phyloP scores from a whole-genome alignment of 1,140 invertebrate genomes.

The Xylocopa sonorina region DNA sequence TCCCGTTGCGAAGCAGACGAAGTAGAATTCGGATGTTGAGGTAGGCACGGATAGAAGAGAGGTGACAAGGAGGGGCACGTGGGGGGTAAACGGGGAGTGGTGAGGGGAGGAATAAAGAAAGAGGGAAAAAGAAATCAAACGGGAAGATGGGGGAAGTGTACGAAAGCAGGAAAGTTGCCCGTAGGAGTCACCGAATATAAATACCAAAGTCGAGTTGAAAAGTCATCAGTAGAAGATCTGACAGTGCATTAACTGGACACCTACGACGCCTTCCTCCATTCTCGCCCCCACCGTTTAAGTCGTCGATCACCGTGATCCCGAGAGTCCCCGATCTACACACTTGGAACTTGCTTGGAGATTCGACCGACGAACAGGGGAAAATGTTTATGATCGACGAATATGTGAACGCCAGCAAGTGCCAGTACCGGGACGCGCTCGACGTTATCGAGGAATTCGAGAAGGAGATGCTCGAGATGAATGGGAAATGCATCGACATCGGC shows the following conservation, averaged over 20 bases:
- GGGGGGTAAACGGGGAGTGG: neutral
- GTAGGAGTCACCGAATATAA: constrained; percentile 65
- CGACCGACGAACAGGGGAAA: no score
- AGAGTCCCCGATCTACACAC: no score
- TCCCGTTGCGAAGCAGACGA: constrained; percentile 8
- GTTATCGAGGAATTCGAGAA: constrained; percentile 86
- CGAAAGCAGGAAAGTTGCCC: constrained; percentile 24
- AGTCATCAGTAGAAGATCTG: constrained; percentile 60
- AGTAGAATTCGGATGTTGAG: constrained; percentile 58
- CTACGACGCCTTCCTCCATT: neutral
- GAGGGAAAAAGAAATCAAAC: constrained; percentile 22
- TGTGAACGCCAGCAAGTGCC: constrained; percentile 84
- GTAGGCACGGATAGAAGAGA: constrained; percentile 18
- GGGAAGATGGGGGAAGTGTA: constrained; percentile 14
- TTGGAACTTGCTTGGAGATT: no score
- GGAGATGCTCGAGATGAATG: constrained; percentile 78
- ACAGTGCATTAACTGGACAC: constrained; percentile 7
- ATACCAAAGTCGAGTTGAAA: constrained; percentile 61
- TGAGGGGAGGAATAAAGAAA: neutral
- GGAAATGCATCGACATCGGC: constrained; percentile 87
- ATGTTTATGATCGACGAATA: constrained; percentile 87
- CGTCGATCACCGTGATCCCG: no score
- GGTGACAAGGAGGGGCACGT: neutral
- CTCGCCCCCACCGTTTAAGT: no score
- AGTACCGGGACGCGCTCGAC: constrained; percentile 86